A percentile compares a stretch with the other conserved stretches of the same genome.
These are phyloP conservation scores for Solen grandis DNA, from an alignment of 1,140 invertebrate species.

Conservation along the genomic window DNA sequence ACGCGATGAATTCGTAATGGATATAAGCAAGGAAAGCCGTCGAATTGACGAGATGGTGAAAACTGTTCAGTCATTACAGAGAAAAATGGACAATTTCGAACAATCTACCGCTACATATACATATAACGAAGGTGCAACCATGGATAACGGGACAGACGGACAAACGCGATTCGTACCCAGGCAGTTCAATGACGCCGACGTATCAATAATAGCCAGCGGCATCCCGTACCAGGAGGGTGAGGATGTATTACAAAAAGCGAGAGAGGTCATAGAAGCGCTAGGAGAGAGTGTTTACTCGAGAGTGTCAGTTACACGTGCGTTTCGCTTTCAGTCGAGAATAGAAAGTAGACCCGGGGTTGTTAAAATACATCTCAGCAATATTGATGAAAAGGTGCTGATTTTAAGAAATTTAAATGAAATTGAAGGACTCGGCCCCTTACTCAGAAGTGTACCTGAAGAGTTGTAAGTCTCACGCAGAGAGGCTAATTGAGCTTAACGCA, in stretches of 20 bases:
- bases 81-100: slow-evolving; percentile 1
- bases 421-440: neutral
- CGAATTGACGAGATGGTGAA: slow-evolving; percentile 5
- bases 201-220: slow-evolving; percentile 6
- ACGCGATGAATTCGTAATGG: slow-evolving; percentile 1
- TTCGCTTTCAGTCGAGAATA: neutral
- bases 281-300: slow-evolving; percentile 5
- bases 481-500: slow-evolving; percentile 30
- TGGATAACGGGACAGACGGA: neutral
- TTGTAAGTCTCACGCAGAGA: slow-evolving; percentile 25
- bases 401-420: slow-evolving; percentile 7
- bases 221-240: slow-evolving; percentile 1
- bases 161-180: too few relatives aligned
- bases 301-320: neutral
- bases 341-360: neutral
- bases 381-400: slow-evolving; percentile 9
- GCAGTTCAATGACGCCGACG: slow-evolving; percentile 9
- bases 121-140: neutral
- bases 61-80: neutral
- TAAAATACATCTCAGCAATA: slow-evolving; percentile 28
- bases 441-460: slow-evolving; percentile 19
- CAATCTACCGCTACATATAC: neutral
- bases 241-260: slow-evolving; percentile 1
- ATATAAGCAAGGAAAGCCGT: slow-evolving; percentile 3
- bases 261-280: neutral